Percentiles rank a stretch among this genome's conserved stretches.
Conservation (phyloP, 2,888 invertebrate genomes). For the Calameuta filiformis region DNA sequence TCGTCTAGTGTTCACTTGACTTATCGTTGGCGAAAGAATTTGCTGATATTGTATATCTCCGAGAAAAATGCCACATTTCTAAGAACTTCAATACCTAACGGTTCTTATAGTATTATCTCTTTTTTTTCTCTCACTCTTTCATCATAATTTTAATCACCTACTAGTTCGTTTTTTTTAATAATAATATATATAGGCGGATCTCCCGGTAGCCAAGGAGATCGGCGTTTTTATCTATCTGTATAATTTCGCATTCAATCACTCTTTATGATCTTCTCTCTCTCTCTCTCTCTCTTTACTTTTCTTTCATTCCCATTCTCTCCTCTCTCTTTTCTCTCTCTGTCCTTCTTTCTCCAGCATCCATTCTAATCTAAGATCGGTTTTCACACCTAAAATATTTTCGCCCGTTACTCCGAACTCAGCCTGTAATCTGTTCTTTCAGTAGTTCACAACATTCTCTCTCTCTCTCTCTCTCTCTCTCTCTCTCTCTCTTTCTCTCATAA, state of each 20-base stretch:
- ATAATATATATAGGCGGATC: conserved; percentile 61
- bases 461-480: conserved; percentile 11
- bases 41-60: conserved; percentile 44
- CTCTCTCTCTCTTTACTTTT: conserved; percentile 4
- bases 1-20: background rate
- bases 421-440: conserved; percentile 49
- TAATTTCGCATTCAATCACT: conserved; percentile 45
- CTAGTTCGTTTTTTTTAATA: conserved; percentile 58
- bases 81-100: conserved; percentile 34
- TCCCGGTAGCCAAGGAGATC: conserved; percentile 66
- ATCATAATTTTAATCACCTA: conserved; percentile 55
- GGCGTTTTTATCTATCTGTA: conserved; percentile 59
- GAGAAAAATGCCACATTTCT: conserved; percentile 37
- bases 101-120: conserved; percentile 45
- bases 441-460: conserved; percentile 7
- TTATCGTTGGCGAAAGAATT: conserved; percentile 35
- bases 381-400: conserved; percentile 64
- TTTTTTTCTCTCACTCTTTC: conserved; percentile 43
- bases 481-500: conserved; percentile 2
- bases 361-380: conserved; percentile 59
- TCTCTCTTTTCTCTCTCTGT: conserved; percentile 13
- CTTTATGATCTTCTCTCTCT: conserved; percentile 8
- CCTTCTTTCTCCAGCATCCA: conserved; percentile 16
- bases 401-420: conserved; percentile 65
- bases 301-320: background rate